These are phyloP conservation scores for Diplodus puntazzo DNA, from an alignment of 2,797 vertebrate species.

Conservation along the genomic window DNA sequence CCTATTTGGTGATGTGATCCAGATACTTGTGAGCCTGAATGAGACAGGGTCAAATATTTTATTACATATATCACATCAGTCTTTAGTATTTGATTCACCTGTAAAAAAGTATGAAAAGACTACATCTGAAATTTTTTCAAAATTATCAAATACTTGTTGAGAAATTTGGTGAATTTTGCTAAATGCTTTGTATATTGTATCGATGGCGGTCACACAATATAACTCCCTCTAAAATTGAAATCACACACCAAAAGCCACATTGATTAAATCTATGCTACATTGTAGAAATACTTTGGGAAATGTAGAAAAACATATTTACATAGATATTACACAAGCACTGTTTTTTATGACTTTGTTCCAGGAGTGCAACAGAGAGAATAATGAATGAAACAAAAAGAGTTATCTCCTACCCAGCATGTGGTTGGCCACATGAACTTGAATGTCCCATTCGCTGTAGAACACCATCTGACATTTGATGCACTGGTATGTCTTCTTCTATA, in stretches of 20 bases:
- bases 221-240: conserved; percentile 49
- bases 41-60: conserved; percentile 82
- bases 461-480: conserved; percentile 99
- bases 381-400: conserved; percentile 48
- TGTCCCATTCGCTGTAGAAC: conserved; percentile 99
- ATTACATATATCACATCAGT: conserved; percentile 74
- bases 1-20: conserved; percentile 84
- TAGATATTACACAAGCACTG: conserved; percentile 45
- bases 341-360: conserved; percentile 53
- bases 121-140: conserved; percentile 42
- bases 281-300: conserved; percentile 47
- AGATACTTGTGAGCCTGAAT: conserved; percentile 82
- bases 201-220: conserved; percentile 47
- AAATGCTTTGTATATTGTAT: conserved; percentile 45
- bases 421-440: conserved; percentile 99
- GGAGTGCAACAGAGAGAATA: conserved; percentile 53
- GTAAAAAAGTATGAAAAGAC: conserved; percentile 50
- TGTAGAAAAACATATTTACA: conserved; percentile 44
- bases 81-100: conserved; percentile 62
- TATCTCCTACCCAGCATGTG: conserved; percentile 98
- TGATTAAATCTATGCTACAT: conserved; percentile 40
- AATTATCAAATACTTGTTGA: conserved; percentile 40
- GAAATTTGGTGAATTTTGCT: conserved; percentile 45
- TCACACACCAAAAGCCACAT: conserved; percentile 46
- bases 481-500: conserved; percentile 99